phyloP scores from a whole-genome alignment of 2,113 vertebrate genomes.

The Gymnarchus niloticus region DNA sequence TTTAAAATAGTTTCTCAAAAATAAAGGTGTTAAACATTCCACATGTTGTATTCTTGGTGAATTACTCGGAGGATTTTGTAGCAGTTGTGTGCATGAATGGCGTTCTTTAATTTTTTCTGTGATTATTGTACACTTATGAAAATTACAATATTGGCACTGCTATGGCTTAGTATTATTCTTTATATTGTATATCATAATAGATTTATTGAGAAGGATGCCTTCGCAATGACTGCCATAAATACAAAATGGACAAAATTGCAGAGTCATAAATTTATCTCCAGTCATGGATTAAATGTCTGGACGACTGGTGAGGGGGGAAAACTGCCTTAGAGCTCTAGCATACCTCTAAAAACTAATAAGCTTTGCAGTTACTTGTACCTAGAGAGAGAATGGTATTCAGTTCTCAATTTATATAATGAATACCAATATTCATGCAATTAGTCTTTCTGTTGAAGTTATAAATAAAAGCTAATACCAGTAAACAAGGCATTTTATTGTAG shows the following conservation, averaged over 20 bases:
- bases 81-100: not conserved
- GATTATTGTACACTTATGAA: not conserved
- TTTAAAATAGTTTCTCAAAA: not conserved
- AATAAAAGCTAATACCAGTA: not conserved
- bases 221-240: not conserved
- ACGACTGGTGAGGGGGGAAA: not conserved
- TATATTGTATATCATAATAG: not conserved
- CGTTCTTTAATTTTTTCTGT: not conserved
- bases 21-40: constrained; percentile 23
- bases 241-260: not conserved
- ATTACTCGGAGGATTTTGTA: not conserved
- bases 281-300: not conserved
- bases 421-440: not conserved
- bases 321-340: not conserved
- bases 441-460: not conserved
- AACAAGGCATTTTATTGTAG: not conserved
- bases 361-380: not conserved
- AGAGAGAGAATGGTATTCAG: not conserved
- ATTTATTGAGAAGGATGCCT: not conserved
- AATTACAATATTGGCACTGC: not conserved
- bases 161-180: not conserved
- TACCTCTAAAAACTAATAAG: not conserved
- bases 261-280: not conserved
- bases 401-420: not conserved
- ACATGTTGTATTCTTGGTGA: not conserved